phyloP scores from a whole-genome alignment of 2,888 invertebrate species.

The Clostera curtula region DNA sequence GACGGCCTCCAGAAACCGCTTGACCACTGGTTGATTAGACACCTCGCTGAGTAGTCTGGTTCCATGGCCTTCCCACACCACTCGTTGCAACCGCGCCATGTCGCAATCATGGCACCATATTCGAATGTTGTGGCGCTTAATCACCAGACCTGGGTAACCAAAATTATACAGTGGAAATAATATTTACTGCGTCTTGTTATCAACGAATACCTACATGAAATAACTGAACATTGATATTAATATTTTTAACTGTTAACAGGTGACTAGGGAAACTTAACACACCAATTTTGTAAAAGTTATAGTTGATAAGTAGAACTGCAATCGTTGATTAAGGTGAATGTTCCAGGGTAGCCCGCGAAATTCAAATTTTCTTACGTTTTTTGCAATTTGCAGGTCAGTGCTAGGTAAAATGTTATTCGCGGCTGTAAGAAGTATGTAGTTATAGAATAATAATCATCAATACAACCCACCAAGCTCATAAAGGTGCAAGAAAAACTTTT shows the following conservation, averaged over 20 bases:
- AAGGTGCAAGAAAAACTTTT: too few species aligned
- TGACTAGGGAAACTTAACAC: too few species aligned
- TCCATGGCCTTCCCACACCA: slow-evolving; percentile 94
- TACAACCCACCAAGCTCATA: too few species aligned
- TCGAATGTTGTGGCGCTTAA: slow-evolving; percentile 90
- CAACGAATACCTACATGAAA: not conserved
- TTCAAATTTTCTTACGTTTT: too few species aligned
- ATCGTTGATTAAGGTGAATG: slow-evolving; percentile 30
- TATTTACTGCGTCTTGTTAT: slow-evolving; percentile 1
- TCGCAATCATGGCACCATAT: slow-evolving; percentile 98
- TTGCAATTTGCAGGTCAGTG: too few species aligned
- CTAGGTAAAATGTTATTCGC: too few species aligned
- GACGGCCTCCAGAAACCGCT: slow-evolving; percentile 92
- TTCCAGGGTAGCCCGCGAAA: too few species aligned
- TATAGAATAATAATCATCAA: too few species aligned
- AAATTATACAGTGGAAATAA: not conserved
- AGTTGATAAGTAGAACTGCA: slow-evolving; percentile 22
- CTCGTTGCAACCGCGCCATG: slow-evolving; percentile 88
- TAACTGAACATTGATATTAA: not conserved
- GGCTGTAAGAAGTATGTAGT: too few species aligned
- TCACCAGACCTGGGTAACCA: slow-evolving; percentile 77
- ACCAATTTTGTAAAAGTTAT: slow-evolving; percentile 14
- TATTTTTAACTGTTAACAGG: too few species aligned
- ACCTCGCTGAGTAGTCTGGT: slow-evolving; percentile 87
- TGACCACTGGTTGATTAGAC: slow-evolving; percentile 87